phyloP scores from a whole-genome alignment of 2,113 vertebrate genomes.

The Siphamia tubifer region DNA sequence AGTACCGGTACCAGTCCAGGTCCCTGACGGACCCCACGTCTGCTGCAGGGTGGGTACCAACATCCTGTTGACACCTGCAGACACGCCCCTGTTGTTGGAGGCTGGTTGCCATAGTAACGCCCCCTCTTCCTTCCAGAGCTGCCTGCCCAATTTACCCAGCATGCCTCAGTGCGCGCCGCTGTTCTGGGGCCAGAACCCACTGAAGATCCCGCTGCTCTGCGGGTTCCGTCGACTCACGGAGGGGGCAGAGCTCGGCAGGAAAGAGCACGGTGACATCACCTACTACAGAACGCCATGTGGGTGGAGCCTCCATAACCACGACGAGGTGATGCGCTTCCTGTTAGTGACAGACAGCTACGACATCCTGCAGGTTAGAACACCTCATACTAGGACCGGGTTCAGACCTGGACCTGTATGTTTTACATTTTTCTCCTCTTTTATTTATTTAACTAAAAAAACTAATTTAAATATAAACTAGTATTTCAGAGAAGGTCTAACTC shows the following conservation, averaged over 20 bases:
- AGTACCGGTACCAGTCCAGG: too few relatives aligned
- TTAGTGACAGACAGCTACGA: conserved; percentile 81
- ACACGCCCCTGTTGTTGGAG: neutral
- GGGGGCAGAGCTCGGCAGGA: neutral
- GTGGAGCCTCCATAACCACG: conserved; percentile 80
- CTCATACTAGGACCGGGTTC: neutral
- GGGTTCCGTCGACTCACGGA: conserved; percentile 84
- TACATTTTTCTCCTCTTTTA: too few relatives aligned
- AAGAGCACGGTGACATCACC: conserved; percentile 67
- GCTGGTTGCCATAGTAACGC: neutral
- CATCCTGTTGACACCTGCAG: too few relatives aligned
- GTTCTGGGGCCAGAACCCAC: conserved; percentile 85
- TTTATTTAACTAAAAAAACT: too few relatives aligned
- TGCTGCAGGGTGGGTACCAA: too few relatives aligned
- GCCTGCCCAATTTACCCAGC: conserved; percentile 70
- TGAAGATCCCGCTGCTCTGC: conserved; percentile 85
- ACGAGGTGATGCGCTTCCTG: conserved; percentile 86
- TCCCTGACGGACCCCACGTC: too few relatives aligned
- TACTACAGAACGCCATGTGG: conserved; percentile 91
- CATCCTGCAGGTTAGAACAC: conserved; percentile 76
- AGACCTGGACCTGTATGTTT: neutral
- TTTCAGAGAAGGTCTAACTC: too few relatives aligned
- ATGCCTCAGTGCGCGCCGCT: conserved; percentile 28
- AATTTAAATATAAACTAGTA: too few relatives aligned
- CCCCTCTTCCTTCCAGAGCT: conserved; percentile 48